Conservation (phyloP, 2,888 invertebrate species). For the Megastigmus dorsalis region DNA sequence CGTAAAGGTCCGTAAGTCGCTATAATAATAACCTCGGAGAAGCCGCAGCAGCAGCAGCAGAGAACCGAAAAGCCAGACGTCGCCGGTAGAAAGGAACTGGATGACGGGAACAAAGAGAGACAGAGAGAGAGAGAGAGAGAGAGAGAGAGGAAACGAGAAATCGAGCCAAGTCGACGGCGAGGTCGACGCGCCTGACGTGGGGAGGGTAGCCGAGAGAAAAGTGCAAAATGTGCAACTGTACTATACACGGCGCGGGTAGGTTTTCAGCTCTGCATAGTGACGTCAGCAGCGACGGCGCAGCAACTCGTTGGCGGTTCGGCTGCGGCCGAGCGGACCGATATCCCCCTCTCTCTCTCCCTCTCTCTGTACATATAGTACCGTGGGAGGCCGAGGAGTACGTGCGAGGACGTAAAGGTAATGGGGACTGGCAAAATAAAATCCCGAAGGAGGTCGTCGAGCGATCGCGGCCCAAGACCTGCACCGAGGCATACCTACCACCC, state of each 20-base stretch:
- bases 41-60: not conserved
- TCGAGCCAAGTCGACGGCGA: slow-evolving; percentile 33
- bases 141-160: slow-evolving; percentile 48
- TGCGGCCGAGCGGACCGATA: no score
- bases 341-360: no score
- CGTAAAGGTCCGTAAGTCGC: slow-evolving; percentile 1
- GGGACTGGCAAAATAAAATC: slow-evolving; percentile 63
- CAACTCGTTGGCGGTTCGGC: slow-evolving; percentile 47
- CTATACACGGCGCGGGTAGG: slow-evolving; percentile 29
- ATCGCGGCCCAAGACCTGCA: slow-evolving; percentile 11
- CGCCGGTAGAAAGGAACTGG: not conserved
- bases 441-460: slow-evolving; percentile 29
- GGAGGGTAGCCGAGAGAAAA: slow-evolving; percentile 59
- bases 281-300: slow-evolving; percentile 58
- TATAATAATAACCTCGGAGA: slow-evolving; percentile 14
- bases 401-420: slow-evolving; percentile 57
- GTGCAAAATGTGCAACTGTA: slow-evolving; percentile 71
- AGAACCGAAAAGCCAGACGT: not conserved
- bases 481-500: no score
- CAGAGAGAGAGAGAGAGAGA: slow-evolving; percentile 54
- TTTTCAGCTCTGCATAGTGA: slow-evolving; percentile 53
- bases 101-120: slow-evolving; percentile 52
- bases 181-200: slow-evolving; percentile 2
- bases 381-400: no score
- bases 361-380: no score